Percentiles rank a stretch among this genome's conserved stretches.
Evolutionary conservation across 64 coral and sea anemone species (phyloP).

Genomic region (Montipora cactus): DNA sequence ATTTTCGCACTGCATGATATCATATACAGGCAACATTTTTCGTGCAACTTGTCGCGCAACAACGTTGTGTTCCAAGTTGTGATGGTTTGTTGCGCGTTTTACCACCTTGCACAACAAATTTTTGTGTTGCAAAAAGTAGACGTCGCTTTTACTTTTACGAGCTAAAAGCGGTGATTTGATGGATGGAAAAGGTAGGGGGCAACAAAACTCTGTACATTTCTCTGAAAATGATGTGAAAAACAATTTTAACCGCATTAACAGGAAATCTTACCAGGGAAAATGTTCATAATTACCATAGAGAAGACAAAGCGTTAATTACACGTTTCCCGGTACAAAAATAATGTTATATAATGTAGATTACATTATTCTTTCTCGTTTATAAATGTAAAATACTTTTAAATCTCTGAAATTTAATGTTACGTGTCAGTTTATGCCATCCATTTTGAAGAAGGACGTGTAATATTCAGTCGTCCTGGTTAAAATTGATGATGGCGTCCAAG

Average conservation of each 20-base stretch:
- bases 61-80: too few relatives aligned
- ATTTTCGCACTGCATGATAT: too few relatives aligned
- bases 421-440: background rate
- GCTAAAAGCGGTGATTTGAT: background rate
- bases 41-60: too few relatives aligned
- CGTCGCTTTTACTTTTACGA: too few relatives aligned
- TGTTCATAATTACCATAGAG: background rate
- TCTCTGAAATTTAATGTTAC: constrained; percentile 18
- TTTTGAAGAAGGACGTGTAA: background rate
- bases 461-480: background rate
- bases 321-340: background rate
- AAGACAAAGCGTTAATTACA: background rate
- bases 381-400: constrained; percentile 23
- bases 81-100: too few relatives aligned
- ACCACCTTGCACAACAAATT: too few relatives aligned
- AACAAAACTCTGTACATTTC: background rate
- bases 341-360: background rate
- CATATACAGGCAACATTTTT: too few relatives aligned
- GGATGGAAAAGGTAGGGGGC: background rate
- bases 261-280: background rate
- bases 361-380: constrained; percentile 32
- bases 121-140: too few relatives aligned
- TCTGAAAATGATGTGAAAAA: background rate
- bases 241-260: background rate
- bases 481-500: background rate